A percentile compares a stretch with the other conserved stretches of the same genome.
phyloP scores from a whole-genome alignment of 1,140 invertebrate genomes.

The Drosophila ananassae region DNA sequence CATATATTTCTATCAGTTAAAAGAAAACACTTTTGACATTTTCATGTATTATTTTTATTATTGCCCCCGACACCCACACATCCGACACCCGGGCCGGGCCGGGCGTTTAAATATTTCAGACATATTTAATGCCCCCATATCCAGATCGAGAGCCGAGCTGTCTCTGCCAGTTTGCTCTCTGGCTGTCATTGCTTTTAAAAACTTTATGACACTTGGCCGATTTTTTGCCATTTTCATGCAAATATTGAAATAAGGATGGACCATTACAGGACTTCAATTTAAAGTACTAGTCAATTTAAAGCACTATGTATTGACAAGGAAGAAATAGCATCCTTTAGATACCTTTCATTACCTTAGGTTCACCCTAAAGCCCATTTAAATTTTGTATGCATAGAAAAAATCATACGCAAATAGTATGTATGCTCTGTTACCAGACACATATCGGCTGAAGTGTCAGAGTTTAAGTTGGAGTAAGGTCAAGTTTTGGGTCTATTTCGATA shows the following conservation, averaged over 20 bases:
- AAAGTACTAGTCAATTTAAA: background rate
- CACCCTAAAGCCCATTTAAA: slow-evolving; percentile 12
- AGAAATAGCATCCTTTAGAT: no score
- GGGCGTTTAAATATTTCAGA: slow-evolving; percentile 44
- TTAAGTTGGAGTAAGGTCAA: slow-evolving; percentile 66
- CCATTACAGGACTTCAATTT: background rate
- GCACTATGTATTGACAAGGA: no score
- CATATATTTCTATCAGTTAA: slow-evolving; percentile 31
- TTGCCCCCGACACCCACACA: slow-evolving; percentile 3
- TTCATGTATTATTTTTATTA: slow-evolving; percentile 38
- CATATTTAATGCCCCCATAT: slow-evolving; percentile 39
- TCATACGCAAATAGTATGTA: slow-evolving; percentile 2
- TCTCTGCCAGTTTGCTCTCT: slow-evolving; percentile 28
- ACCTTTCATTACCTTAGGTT: background rate
- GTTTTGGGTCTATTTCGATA: slow-evolving; percentile 36
- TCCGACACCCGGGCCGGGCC: slow-evolving; percentile 10
- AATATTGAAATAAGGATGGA: slow-evolving; percentile 26
- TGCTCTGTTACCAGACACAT: slow-evolving; percentile 67
- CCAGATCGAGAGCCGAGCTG: slow-evolving; percentile 26
- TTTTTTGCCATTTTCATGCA: slow-evolving; percentile 56
- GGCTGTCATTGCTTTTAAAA: slow-evolving; percentile 61
- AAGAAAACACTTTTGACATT: slow-evolving; percentile 34
- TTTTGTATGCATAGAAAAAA: slow-evolving; percentile 10
- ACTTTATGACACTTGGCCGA: slow-evolving; percentile 66
- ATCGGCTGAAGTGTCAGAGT: slow-evolving; percentile 44